A percentile compares a stretch with the other conserved stretches of the same genome.
Conservation (phyloP, 2,797 vertebrate species). For the Natrix natrix region DNA sequence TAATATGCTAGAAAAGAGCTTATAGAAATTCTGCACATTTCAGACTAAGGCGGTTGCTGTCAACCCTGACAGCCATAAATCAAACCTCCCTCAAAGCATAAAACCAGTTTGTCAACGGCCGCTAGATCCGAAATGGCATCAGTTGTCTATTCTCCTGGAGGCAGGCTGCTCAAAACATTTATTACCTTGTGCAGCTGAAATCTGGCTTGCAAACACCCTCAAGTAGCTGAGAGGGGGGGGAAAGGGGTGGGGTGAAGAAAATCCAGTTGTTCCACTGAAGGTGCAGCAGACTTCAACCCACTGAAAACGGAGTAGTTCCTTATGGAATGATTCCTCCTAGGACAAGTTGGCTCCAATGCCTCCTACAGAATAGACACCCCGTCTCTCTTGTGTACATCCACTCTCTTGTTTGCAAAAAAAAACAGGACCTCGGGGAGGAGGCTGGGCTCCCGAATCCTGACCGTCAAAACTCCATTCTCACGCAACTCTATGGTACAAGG, state of each 20-base stretch:
- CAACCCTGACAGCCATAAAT: not conserved
- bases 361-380: not conserved
- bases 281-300: not conserved
- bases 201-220: constrained; percentile 11
- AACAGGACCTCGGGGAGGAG: not conserved
- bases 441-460: not conserved
- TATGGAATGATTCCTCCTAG: not conserved
- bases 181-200: not conserved
- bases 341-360: not conserved
- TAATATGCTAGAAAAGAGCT: not conserved
- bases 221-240: not conserved
- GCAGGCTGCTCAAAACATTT: not conserved
- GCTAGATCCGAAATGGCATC: not conserved
- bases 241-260: not conserved
- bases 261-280: not conserved
- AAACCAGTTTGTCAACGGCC: not conserved
- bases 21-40: not conserved
- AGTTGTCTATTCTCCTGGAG: not conserved
- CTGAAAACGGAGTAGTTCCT: not conserved
- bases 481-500: not conserved
- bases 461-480: not conserved
- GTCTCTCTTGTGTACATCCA: not conserved
- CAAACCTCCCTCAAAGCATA: not conserved
- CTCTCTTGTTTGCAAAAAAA: not conserved
- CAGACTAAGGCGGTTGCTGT: not conserved